These are phyloP conservation scores for Natrix natrix DNA, from an alignment of 2,797 vertebrate species.

Conservation along the genomic window DNA sequence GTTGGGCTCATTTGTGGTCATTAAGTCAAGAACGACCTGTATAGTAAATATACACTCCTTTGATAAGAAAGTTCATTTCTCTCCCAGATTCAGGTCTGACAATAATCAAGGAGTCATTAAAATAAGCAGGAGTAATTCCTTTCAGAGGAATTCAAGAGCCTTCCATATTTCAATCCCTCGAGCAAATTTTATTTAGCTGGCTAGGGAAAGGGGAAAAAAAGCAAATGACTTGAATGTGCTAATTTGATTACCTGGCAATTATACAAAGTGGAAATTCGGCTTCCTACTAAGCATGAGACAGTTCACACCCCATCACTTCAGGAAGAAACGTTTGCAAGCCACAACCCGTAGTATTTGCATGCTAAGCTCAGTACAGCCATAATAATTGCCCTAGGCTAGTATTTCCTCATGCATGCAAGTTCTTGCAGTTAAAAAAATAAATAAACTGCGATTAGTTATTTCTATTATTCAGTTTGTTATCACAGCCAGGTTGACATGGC, in stretches of 20 bases:
- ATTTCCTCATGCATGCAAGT: background rate
- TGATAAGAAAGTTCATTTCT: background rate
- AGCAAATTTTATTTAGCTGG: background rate
- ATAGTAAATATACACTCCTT: background rate
- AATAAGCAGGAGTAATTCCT: background rate
- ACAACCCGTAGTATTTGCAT: background rate
- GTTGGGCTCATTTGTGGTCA: background rate
- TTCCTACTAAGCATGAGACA: background rate
- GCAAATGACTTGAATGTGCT: background rate
- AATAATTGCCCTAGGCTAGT: background rate
- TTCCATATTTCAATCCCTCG: background rate
- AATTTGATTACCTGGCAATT: slow-evolving; percentile 1
- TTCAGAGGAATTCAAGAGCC: background rate
- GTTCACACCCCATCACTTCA: background rate
- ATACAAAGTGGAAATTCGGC: background rate
- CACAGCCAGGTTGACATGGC: background rate
- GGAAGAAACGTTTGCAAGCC: background rate
- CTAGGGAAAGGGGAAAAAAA: background rate
- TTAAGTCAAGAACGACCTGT: background rate
- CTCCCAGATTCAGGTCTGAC: background rate
- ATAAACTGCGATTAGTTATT: background rate
- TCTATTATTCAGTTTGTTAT: background rate
- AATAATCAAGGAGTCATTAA: background rate
- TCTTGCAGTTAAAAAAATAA: background rate
- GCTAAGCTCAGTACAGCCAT: background rate